phyloP scores from a whole-genome alignment of 2,113 vertebrate species.

The Saguinus imperator region DNA sequence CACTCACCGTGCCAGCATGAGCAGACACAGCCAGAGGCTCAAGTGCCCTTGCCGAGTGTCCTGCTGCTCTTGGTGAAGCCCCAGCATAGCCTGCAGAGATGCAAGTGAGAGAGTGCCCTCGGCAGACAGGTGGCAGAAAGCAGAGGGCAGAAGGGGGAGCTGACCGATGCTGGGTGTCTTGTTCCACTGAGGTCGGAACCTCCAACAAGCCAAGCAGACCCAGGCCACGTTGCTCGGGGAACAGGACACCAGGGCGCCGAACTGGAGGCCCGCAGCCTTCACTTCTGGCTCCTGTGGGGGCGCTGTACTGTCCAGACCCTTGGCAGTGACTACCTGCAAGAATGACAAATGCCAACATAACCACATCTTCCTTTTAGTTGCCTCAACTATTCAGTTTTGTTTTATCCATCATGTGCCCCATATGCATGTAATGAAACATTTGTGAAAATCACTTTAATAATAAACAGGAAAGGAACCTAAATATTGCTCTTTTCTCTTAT shows the following conservation, averaged over 20 bases:
- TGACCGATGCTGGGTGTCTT: fast-evolving
- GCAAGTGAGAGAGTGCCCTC: background rate
- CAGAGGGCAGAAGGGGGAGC: too few species aligned
- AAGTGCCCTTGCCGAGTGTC: fast-evolving
- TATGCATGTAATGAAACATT: constrained; percentile 63
- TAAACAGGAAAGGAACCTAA: constrained; percentile 79
- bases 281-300: fast-evolving
- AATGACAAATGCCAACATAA: fast-evolving
- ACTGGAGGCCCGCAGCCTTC: fast-evolving
- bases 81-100: fast-evolving
- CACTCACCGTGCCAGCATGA: too few species aligned
- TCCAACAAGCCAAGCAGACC: background rate
- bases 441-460: constrained; percentile 80
- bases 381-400: background rate
- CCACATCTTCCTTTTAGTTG: background rate
- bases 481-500: background rate
- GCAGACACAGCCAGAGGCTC: background rate
- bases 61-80: background rate
- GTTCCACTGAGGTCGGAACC: background rate
- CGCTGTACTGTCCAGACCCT: fast-evolving
- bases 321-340: background rate
- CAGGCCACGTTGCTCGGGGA: fast-evolving
- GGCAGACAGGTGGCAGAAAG: background rate
- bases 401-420: background rate
- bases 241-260: fast-evolving